Percentiles rank a stretch among this genome's conserved stretches.
Evolutionary conservation across 2,888 invertebrate genomes (phyloP).

Genomic region (Ormia ochracea): DNA sequence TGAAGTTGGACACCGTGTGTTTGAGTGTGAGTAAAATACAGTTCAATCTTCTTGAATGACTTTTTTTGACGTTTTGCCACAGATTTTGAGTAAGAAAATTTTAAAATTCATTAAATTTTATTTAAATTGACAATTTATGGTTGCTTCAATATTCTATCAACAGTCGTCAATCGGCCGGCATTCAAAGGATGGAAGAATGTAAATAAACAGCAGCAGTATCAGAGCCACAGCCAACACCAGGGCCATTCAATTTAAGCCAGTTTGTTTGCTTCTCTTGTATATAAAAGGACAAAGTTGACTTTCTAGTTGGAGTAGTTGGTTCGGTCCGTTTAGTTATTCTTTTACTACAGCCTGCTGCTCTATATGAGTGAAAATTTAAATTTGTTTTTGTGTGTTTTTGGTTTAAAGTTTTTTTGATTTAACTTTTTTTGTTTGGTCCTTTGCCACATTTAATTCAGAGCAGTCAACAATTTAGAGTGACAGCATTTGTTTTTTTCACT

Average conservation of each 20-base stretch:
- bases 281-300: slow-evolving; percentile 3
- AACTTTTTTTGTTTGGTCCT: slow-evolving; percentile 31
- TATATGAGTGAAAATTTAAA: slow-evolving; percentile 38
- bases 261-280: neutral
- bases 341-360: neutral
- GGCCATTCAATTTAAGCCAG: slow-evolving; percentile 22
- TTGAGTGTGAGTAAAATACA: neutral
- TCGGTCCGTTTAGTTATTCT: slow-evolving; percentile 25
- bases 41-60: neutral
- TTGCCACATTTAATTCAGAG: slow-evolving; percentile 62
- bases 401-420: slow-evolving; percentile 14
- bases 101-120: slow-evolving; percentile 54
- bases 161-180: slow-evolving; percentile 16
- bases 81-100: neutral
- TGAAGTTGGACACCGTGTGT: neutral
- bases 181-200: slow-evolving; percentile 16
- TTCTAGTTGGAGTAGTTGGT: slow-evolving; percentile 33
- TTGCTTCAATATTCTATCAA: too few species aligned
- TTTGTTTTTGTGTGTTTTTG: slow-evolving; percentile 22
- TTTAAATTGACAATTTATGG: slow-evolving; percentile 56
- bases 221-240: slow-evolving; percentile 14
- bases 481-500: slow-evolving; percentile 52
- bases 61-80: neutral
- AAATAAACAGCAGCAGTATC: neutral
- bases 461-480: slow-evolving; percentile 62